Evolutionary conservation across 2,113 vertebrate species (phyloP), one percentile per base, ranked within the genome.

Genomic region (Hyla sarda): DNA sequence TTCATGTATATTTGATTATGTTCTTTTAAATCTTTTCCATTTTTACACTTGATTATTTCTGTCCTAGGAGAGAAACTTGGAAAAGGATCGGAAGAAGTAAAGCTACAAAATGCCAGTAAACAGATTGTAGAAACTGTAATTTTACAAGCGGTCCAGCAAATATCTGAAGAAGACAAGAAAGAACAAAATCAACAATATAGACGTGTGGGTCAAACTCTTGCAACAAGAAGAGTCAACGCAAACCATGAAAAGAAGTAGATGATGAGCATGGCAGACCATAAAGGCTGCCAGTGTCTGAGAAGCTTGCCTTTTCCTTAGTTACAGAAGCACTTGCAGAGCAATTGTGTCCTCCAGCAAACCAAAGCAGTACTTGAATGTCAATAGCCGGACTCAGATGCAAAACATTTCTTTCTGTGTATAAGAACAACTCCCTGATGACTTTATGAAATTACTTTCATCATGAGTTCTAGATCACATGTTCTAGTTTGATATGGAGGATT

Each of bases 81-180:
- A 72, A 84, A 79, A 0, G 93, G 94, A 82, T 91, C 91, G 0
- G 94, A 95, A 16, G 95, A 96, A 89, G 91, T 89, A 12, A 94
- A 88, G 84, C 88, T 96, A 77, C 92, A 93, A 90, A 92, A 91
- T 0, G 92, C 92, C 90, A 96, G 95, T 90, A 94, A 92, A 85
- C 92, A 94, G 90, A 95, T 96, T 3, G 95, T 96, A 77, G 93
- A 93, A 88, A 92, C 91, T 0, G 95, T 89, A n/a, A 94, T 96
- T 87, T 92, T 93, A 8, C 92, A 89, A 65, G 95, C 95, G 0
- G 89, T 96, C 58, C 94, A 90, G 56, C 95, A 96, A 45, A 92
- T 95, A 41, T 93, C 94, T 80, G 93, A 88, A 87, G 95, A 96
- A 87, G 91, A 87, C 25, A 90, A 87, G 82, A 90, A 87, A 58